These are phyloP conservation scores for Orthosia gracilis DNA, from an alignment of 2,888 invertebrate genomes.

Conservation along the genomic window DNA sequence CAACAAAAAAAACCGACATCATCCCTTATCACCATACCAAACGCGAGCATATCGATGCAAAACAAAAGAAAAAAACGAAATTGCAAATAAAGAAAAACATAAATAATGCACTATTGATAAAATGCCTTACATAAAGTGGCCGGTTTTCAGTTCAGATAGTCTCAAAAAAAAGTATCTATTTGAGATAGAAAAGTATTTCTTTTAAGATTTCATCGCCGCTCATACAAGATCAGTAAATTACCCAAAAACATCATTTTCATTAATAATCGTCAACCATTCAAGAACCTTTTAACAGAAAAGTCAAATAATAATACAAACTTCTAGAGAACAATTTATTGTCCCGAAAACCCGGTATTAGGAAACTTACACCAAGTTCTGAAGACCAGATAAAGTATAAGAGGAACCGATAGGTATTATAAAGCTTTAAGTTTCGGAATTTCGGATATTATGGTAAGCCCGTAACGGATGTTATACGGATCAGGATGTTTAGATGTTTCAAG, in stretches of 20 bases:
- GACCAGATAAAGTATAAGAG: constrained; percentile 30
- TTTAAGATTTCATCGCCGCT: not conserved
- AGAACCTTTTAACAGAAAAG: constrained; percentile 45
- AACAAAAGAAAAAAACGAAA: too few relatives aligned
- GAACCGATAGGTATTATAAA: constrained; percentile 50
- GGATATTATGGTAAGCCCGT: constrained; percentile 50
- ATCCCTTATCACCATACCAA: too few relatives aligned
- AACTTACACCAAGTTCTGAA: constrained; percentile 33
- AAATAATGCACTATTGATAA: too few relatives aligned
- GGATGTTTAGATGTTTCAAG: constrained; percentile 67
- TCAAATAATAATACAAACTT: constrained; percentile 50
- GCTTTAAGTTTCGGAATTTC: constrained; percentile 52
- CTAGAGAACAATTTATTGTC: constrained; percentile 18
- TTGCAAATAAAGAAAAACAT: too few relatives aligned
- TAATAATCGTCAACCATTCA: constrained; percentile 35
- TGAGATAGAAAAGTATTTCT: not conserved
- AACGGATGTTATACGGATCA: constrained; percentile 62
- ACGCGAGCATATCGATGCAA: too few relatives aligned
- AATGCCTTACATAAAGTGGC: too few relatives aligned
- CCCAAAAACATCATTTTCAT: not conserved
- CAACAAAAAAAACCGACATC: not conserved
- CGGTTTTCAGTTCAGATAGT: not conserved
- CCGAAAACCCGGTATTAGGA: constrained; percentile 36
- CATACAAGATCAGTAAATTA: not conserved
- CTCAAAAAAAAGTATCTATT: too few relatives aligned